Percentiles rank a stretch among this genome's conserved stretches.
Evolutionary conservation across 1,140 invertebrate genomes (phyloP).

Genomic region (Cherax destructor): DNA sequence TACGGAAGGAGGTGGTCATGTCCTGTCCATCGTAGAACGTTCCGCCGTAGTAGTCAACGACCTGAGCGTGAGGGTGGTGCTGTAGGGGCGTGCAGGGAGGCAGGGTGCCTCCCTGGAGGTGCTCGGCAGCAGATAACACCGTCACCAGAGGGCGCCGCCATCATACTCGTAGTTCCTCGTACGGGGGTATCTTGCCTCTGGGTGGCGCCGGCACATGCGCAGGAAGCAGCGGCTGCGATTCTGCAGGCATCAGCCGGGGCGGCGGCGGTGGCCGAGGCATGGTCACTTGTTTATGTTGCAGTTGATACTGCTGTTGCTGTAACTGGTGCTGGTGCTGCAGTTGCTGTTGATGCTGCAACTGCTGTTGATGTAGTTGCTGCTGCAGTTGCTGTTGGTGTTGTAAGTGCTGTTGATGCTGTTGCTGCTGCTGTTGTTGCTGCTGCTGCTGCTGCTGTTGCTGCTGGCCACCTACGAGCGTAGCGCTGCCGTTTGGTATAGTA

Average conservation of each 20-base stretch:
- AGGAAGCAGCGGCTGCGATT: constrained; percentile 67
- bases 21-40: constrained; percentile 54
- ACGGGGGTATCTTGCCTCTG: constrained; percentile 64
- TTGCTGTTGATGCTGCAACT: neutral
- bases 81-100: constrained; percentile 15
- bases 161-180: constrained; percentile 71
- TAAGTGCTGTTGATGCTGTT: constrained; percentile 21
- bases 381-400: neutral
- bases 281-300: constrained; percentile 25
- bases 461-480: constrained; percentile 33
- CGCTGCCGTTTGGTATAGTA: constrained; percentile 70
- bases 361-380: constrained; percentile 21
- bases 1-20: constrained; percentile 43
- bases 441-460: constrained; percentile 29
- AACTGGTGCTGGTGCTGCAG: neutral
- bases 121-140: constrained; percentile 54
- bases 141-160: constrained; percentile 72
- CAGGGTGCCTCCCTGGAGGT: constrained; percentile 15
- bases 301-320: constrained; percentile 10
- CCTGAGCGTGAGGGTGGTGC: constrained; percentile 55
- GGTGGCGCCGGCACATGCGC: constrained; percentile 64
- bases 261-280: constrained; percentile 56
- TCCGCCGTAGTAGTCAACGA: constrained; percentile 71
- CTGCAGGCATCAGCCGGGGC: constrained; percentile 44
- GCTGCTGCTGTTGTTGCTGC: constrained; percentile 17